Conservation (phyloP, 2,797 vertebrate genomes). For the Todus mexicanus region DNA sequence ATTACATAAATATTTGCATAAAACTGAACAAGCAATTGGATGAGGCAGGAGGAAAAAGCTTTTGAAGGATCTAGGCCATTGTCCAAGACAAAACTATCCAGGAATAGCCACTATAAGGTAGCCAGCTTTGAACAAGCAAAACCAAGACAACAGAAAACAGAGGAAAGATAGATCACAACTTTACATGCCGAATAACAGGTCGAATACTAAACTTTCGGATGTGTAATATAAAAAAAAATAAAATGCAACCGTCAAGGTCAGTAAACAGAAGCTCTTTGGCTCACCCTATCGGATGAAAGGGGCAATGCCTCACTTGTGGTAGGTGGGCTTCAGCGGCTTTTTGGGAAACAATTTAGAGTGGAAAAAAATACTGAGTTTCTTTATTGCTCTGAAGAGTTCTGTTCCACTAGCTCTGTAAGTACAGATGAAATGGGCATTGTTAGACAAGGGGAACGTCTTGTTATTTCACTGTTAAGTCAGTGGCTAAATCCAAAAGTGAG, state of each 20-base stretch:
- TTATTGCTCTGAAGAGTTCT: background rate
- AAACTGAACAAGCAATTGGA: background rate
- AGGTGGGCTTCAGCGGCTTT: background rate
- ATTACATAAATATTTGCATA: background rate
- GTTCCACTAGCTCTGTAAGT: background rate
- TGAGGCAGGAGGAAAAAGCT: background rate
- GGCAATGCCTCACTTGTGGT: background rate
- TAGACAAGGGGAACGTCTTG: background rate
- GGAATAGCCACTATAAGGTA: background rate
- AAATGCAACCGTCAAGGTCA: rapidly evolving
- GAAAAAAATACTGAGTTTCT: background rate
- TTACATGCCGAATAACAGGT: rapidly evolving
- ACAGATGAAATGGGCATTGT: background rate
- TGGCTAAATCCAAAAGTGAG: background rate
- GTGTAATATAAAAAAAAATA: background rate
- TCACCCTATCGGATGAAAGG: background rate
- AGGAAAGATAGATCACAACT: background rate
- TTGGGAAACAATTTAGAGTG: background rate
- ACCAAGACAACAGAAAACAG: background rate
- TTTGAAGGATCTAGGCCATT: background rate
- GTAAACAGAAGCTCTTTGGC: background rate
- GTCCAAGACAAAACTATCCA: background rate
- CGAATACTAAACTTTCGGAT: background rate
- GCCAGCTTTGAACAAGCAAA: background rate
- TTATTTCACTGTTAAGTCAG: background rate